A percentile compares a stretch with the other conserved stretches of the same genome.
Evolutionary conservation across 2,888 invertebrate species (phyloP).

Genomic region (Norana najaformis): DNA sequence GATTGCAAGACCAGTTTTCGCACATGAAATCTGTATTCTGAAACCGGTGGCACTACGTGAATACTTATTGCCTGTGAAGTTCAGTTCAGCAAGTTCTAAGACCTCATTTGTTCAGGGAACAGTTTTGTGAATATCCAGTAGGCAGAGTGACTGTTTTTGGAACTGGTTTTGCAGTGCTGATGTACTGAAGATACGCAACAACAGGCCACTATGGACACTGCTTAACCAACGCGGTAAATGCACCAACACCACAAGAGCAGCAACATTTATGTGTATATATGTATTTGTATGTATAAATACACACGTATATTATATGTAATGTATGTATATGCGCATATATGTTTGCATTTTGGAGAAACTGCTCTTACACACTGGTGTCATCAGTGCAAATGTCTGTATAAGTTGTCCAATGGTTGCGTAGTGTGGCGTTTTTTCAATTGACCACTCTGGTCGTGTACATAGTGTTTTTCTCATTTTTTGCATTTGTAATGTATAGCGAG

Average conservation of each 20-base stretch:
- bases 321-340: background rate
- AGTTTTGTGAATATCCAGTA: background rate
- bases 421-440: background rate
- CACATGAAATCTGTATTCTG: no score
- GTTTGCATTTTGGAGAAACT: background rate
- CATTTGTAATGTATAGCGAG: background rate
- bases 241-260: background rate
- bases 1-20: background rate
- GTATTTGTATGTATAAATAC: background rate
- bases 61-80: background rate
- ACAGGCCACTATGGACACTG: background rate
- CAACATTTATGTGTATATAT: background rate
- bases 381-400: background rate
- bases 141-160: no score
- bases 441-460: background rate
- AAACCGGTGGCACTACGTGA: no score
- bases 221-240: background rate
- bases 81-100: background rate
- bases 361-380: background rate
- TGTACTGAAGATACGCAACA: background rate
- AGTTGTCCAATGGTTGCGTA: background rate
- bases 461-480: background rate
- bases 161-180: no score
- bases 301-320: background rate
- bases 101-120: background rate